Conservation (phyloP, 2,113 vertebrate genomes). For the Panthera leo region DNA sequence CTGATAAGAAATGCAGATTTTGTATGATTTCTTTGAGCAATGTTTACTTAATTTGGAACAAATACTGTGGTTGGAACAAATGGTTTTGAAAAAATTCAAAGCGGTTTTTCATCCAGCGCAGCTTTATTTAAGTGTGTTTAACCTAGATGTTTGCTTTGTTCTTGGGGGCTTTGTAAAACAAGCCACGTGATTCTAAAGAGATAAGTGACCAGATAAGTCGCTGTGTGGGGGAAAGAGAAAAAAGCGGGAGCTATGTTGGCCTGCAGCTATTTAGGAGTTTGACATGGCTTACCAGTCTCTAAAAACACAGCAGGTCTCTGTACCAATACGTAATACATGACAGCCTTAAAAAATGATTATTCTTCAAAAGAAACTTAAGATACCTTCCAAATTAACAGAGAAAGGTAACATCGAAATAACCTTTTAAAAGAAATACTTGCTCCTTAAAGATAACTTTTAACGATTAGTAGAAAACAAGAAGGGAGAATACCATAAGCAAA, state of each 20-base stretch:
- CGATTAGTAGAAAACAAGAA: neutral
- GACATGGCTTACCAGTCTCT: too few relatives aligned
- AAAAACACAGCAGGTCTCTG: neutral
- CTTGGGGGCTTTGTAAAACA: slow-evolving; percentile 63
- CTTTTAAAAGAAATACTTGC: slow-evolving; percentile 16
- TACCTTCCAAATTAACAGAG: neutral
- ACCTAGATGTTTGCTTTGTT: slow-evolving; percentile 72
- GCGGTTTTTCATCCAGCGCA: neutral
- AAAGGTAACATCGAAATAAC: neutral
- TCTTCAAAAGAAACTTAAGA: neutral
- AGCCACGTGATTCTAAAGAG: slow-evolving; percentile 30
- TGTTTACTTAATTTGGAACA: slow-evolving; percentile 60
- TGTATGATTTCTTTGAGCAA: slow-evolving; percentile 31
- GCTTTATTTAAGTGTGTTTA: slow-evolving; percentile 59
- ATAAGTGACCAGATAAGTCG: slow-evolving; percentile 39
- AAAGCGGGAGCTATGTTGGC: neutral
- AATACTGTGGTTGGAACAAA: slow-evolving; percentile 45
- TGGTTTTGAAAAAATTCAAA: slow-evolving; percentile 60
- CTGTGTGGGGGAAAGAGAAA: neutral
- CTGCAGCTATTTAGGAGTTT: neutral
- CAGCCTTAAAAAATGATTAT: neutral
- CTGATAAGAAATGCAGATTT: slow-evolving; percentile 53
- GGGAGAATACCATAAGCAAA: neutral
- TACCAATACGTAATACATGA: neutral
- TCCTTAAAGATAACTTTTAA: neutral